Evolutionary conservation across 2,113 vertebrate species (phyloP).

Genomic region (Plestiodon gilberti): DNA sequence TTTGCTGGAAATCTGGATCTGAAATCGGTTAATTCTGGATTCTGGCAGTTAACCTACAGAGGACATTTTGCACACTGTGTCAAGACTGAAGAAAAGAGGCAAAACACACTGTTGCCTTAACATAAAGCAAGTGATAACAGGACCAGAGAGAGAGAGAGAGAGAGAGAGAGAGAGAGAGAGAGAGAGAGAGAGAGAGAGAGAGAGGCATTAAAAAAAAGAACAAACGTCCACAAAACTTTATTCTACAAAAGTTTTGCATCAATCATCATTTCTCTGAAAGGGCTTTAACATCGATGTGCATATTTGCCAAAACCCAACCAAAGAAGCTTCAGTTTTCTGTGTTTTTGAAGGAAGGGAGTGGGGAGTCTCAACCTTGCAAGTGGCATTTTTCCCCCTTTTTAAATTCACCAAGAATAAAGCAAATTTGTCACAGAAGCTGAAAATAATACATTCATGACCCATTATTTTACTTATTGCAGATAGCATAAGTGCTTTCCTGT

Average conservation of each 20-base stretch:
- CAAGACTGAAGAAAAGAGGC: background rate
- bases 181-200: background rate
- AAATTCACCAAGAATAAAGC: background rate
- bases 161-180: background rate
- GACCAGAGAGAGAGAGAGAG: background rate
- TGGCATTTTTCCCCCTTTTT: background rate
- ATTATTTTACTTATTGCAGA: conserved; percentile 18
- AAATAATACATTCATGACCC: background rate
- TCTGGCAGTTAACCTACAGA: background rate
- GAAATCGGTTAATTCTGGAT: background rate
- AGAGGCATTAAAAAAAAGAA: conserved; percentile 7
- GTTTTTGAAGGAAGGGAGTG: rapidly evolving
- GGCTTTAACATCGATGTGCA: background rate
- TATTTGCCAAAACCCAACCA: background rate
- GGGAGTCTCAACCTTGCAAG: background rate
- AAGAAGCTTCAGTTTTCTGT: background rate
- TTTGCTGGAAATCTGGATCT: background rate
- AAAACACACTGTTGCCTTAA: background rate
- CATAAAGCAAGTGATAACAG: background rate
- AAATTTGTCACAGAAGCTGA: background rate
- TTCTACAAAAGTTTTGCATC: background rate
- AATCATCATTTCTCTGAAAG: background rate
- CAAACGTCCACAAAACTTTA: conserved; percentile 16
- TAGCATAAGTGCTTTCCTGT: background rate
- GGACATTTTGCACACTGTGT: background rate